A percentile compares a stretch with the other conserved stretches of the same genome.
Evolutionary conservation across 2,113 vertebrate species (phyloP).

Genomic region (Papio anubis): DNA sequence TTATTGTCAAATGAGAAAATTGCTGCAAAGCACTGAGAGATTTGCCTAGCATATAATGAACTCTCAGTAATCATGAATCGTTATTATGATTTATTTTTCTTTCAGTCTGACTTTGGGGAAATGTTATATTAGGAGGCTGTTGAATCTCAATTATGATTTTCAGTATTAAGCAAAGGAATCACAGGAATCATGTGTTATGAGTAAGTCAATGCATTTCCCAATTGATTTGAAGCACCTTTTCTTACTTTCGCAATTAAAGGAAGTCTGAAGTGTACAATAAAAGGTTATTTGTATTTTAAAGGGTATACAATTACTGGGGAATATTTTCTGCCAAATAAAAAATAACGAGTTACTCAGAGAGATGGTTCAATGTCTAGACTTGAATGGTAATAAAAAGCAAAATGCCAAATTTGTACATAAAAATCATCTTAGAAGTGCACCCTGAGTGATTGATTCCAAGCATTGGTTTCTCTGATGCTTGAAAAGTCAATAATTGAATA

Average conservation of each 20-base stretch:
- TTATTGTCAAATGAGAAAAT: conserved; percentile 21
- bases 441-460: background rate
- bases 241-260: background rate
- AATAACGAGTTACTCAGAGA: background rate
- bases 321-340: conserved; percentile 16
- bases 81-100: background rate
- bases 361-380: background rate
- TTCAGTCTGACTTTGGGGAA: conserved; percentile 12
- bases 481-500: background rate
- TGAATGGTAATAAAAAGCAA: background rate
- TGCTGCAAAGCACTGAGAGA: background rate
- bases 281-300: conserved; percentile 13
- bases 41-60: background rate
- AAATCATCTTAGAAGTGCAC: background rate
- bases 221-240: background rate
- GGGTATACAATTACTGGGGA: background rate
- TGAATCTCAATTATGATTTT: conserved; percentile 15
- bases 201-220: background rate
- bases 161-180: background rate
- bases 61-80: background rate
- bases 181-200: background rate
- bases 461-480: background rate
- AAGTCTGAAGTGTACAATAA: background rate
- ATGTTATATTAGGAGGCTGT: background rate
- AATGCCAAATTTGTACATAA: background rate